A percentile compares a stretch with the other conserved stretches of the same genome.
phyloP scores from a whole-genome alignment of 2,888 invertebrate species.

The Elgonia sp. region DNA sequence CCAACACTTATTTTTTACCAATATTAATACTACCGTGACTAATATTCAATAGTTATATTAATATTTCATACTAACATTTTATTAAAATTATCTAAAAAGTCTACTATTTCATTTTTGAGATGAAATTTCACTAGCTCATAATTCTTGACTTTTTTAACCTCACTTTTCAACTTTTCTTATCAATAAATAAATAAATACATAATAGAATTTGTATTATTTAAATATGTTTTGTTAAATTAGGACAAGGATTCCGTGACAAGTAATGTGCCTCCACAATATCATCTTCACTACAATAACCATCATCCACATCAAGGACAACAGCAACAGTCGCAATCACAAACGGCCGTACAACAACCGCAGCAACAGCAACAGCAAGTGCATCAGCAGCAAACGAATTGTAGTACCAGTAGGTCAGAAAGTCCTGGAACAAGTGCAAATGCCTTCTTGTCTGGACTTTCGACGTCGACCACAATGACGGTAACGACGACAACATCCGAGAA shows the following conservation, averaged over 20 bases:
- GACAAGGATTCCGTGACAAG: conserved; percentile 67
- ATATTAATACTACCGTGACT: no score
- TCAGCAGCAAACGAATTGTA: conserved; percentile 78
- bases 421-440: conserved; percentile 80
- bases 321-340: conserved; percentile 67
- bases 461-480: conserved; percentile 68
- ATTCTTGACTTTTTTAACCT: no score
- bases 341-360: conserved; percentile 67
- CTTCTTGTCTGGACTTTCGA: conserved; percentile 70
- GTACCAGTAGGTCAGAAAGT: conserved; percentile 85
- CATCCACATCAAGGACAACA: conserved; percentile 65
- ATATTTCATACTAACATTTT: no score
- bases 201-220: no score
- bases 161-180: no score
- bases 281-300: conserved; percentile 72
- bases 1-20: no score
- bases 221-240: conserved; percentile 33
- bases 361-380: conserved; percentile 34
- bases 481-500: conserved; percentile 63
- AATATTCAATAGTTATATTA: no score
- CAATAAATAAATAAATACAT: no score
- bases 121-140: no score
- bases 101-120: no score
- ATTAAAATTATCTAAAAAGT: no score
- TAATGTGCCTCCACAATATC: conserved; percentile 74